Evolutionary conservation across 2,888 invertebrate genomes (phyloP).

Genomic region (Pachydiplax longipennis): DNA sequence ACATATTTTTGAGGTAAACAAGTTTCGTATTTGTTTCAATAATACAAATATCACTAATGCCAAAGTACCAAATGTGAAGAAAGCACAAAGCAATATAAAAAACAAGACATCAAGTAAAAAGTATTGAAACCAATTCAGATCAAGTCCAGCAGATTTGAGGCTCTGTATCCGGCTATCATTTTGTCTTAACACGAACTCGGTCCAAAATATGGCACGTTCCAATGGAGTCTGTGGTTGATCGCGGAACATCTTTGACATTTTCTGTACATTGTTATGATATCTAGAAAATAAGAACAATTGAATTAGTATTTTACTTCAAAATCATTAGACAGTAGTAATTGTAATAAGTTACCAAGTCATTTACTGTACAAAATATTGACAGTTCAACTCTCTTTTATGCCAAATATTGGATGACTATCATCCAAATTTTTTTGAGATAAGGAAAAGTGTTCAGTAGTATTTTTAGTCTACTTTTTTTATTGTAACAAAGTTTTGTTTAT

Average conservation of each 20-base stretch:
- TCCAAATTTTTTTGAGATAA: too few relatives aligned
- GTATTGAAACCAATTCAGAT: background rate
- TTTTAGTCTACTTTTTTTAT: too few relatives aligned
- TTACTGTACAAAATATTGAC: too few relatives aligned
- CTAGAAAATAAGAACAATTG: background rate
- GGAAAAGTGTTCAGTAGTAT: too few relatives aligned
- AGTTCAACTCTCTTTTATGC: too few relatives aligned
- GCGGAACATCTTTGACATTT: background rate
- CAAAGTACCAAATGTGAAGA: background rate
- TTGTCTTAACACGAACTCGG: background rate
- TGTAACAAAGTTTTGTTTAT: too few relatives aligned
- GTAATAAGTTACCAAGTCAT: too few relatives aligned
- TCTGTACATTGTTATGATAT: background rate
- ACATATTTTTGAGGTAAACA: background rate
- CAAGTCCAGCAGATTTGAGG: background rate
- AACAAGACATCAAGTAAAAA: background rate
- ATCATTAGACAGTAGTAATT: too few relatives aligned
- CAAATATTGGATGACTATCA: too few relatives aligned
- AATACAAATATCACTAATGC: background rate
- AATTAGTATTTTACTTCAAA: background rate
- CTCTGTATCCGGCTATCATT: background rate
- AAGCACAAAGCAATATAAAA: background rate
- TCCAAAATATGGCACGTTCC: slow-evolving; percentile 3
- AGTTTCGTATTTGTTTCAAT: background rate
- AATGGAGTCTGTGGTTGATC: slow-evolving; percentile 16